Conservation (phyloP, 2,797 vertebrate species). For the Hozukius guyotensis region DNA sequence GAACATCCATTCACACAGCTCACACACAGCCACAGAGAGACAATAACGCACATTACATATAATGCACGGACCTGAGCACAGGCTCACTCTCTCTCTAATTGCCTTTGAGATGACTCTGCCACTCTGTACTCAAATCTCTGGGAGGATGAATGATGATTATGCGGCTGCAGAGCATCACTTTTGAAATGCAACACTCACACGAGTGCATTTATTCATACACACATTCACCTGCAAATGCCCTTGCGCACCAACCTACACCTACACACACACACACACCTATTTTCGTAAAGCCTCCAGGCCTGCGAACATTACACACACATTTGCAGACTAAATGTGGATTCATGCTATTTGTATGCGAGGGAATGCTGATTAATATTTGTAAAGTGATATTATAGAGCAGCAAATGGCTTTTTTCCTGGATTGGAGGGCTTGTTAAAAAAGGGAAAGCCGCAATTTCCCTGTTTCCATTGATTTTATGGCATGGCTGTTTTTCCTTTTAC, state of each 20-base stretch:
- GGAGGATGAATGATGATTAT: slow-evolving; percentile 58
- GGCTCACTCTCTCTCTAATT: slow-evolving; percentile 43
- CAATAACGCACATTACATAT: slow-evolving; percentile 20
- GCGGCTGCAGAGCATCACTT: slow-evolving; percentile 42
- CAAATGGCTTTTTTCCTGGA: not conserved
- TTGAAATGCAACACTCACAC: slow-evolving; percentile 51
- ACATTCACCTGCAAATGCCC: slow-evolving; percentile 29
- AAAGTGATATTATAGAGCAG: not conserved
- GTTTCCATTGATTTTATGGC: not conserved
- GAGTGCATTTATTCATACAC: slow-evolving; percentile 42
- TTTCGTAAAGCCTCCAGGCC: slow-evolving; percentile 10
- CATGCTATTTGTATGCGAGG: not conserved
- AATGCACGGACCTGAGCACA: slow-evolving; percentile 28
- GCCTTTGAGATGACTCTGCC: slow-evolving; percentile 62
- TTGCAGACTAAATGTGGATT: not conserved
- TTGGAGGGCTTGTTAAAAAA: not conserved
- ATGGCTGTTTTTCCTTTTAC: not conserved
- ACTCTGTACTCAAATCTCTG: slow-evolving; percentile 46
- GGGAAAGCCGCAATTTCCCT: not conserved
- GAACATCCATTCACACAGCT: slow-evolving; percentile 17
- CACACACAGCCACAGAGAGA: not conserved
- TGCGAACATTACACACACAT: slow-evolving; percentile 12
- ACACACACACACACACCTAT: slow-evolving; percentile 1
- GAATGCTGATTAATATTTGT: slow-evolving; percentile 18
- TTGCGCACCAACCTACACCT: slow-evolving; percentile 18